Base-by-base conservation (phyloP, 2,888 invertebrate genomes). In the Crepidodera aurea region DNA sequence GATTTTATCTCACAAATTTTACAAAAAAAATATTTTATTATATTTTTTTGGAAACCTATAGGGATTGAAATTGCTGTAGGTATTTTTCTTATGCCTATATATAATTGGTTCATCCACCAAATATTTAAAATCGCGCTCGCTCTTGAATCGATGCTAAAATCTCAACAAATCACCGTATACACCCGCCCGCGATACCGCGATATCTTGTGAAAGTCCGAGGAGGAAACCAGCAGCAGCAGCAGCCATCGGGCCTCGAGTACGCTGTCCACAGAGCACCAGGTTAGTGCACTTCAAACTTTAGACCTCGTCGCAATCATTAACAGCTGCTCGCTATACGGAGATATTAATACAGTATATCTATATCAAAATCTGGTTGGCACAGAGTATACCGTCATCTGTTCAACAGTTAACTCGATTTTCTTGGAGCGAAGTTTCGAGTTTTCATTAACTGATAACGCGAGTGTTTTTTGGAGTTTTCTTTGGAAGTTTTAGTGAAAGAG, bases 201-300 rank as follows among this genome's bases (percentile, higher is more conserved):
- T 48, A 48, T 48, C 48, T 25, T 19, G 48, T 48, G 48, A 48
- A 48, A 48, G 48, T 48, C 48, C 27, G 46, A 48, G 48, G 39
- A 57, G 56, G 56, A 48, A 57, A 25, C 56, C 22, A n/a, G 56
- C 32, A 7, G 71, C 67, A 7, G 71, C 66, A 66, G 68, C 70
- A 65, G 37, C 10, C 46, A 48, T 51, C 66, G 67, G 56, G 58
- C 53, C 54, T 54, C 59, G 59, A 59, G 25, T 50, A 56, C 56
- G 56, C 12, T 48, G 34, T 37, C 51, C 56, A 37, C 48, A 54
- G 60, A 59, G 66, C 70, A 71, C 69, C 74, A 75, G 78, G 78
- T 78, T 78, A 79, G 79, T 79, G 79, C 78, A 77, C 79, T 74
- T 73, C 72, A 46, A 44, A 46, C 44, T 56, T 25, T 55, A 48